Percentiles rank a stretch among this genome's conserved stretches.
Evolutionary conservation across 2,888 invertebrate genomes (phyloP).

Genomic region (Pilophorus perplexus): DNA sequence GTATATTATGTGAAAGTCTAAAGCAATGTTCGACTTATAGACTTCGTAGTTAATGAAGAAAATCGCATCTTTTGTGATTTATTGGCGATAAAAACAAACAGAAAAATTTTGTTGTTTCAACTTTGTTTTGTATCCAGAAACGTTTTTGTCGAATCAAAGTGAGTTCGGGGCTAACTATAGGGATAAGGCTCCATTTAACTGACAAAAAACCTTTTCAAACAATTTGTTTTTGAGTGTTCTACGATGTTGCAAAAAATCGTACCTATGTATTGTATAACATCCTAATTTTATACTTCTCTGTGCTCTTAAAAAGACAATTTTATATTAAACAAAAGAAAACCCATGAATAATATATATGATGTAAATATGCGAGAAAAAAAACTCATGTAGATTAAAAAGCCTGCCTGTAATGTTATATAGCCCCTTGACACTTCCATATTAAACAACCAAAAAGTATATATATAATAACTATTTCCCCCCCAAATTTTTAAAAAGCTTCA

Average conservation of each 20-base stretch:
- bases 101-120: slow-evolving; percentile 25
- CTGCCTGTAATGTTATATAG: slow-evolving; percentile 38
- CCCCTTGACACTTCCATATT: slow-evolving; percentile 37
- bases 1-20: slow-evolving; percentile 37
- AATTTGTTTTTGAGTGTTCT: not conserved
- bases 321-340: slow-evolving; percentile 8
- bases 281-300: slow-evolving; percentile 38
- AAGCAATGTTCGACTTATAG: slow-evolving; percentile 33
- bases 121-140: slow-evolving; percentile 26
- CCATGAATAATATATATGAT: slow-evolving; percentile 28
- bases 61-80: slow-evolving; percentile 33
- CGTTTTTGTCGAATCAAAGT: slow-evolving; percentile 27
- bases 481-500: slow-evolving; percentile 35
- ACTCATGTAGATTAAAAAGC: slow-evolving; percentile 33
- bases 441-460: slow-evolving; percentile 17
- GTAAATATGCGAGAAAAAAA: slow-evolving; percentile 27
- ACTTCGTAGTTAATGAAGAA: slow-evolving; percentile 38
- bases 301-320: slow-evolving; percentile 33
- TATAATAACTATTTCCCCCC: too few relatives aligned
- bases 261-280: slow-evolving; percentile 20
- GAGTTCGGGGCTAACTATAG: slow-evolving; percentile 34
- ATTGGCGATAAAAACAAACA: slow-evolving; percentile 32
- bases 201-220: slow-evolving; percentile 2
- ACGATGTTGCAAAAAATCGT: not conserved
- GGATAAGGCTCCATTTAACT: slow-evolving; percentile 20